Evolutionary conservation across 2,797 vertebrate genomes (phyloP).

Genomic region (Numenius phaeopus): DNA sequence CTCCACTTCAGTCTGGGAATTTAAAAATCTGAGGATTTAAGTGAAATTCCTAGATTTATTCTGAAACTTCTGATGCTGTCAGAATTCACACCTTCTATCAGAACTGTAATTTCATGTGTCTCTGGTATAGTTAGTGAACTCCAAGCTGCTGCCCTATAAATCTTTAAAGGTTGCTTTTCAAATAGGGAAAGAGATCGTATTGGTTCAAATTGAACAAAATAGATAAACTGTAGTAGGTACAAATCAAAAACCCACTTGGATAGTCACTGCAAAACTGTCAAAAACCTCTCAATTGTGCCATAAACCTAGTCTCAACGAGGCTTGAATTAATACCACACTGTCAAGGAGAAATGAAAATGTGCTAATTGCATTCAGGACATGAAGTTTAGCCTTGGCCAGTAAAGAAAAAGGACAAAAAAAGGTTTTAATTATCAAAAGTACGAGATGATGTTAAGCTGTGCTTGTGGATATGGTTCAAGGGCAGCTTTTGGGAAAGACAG

Average conservation of each 20-base stretch:
- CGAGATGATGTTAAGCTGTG: neutral
- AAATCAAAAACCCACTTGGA: slow-evolving; percentile 7
- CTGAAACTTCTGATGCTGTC: slow-evolving; percentile 67
- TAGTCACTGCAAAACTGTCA: neutral
- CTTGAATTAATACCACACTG: slow-evolving; percentile 11
- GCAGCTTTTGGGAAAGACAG: neutral
- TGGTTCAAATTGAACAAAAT: neutral
- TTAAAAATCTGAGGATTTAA: slow-evolving; percentile 47
- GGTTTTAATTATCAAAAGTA: neutral
- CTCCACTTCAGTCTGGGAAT: neutral
- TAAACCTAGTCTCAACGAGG: neutral
- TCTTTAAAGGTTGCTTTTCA: slow-evolving; percentile 64
- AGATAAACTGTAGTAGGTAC: neutral
- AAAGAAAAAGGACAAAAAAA: neutral
- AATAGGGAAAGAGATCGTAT: slow-evolving; percentile 15
- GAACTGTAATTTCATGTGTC: slow-evolving; percentile 69
- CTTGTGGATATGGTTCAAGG: neutral
- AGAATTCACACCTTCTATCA: slow-evolving; percentile 71
- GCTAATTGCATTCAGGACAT: neutral
- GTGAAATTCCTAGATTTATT: slow-evolving; percentile 55
- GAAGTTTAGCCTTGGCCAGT: neutral
- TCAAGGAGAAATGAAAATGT: slow-evolving; percentile 20
- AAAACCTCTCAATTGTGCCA: neutral
- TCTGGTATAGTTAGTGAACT: slow-evolving; percentile 68
- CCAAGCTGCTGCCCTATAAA: slow-evolving; percentile 72